Base-by-base conservation (phyloP, 2,888 invertebrate species). In the Pogonocherus hispidulus region DNA sequence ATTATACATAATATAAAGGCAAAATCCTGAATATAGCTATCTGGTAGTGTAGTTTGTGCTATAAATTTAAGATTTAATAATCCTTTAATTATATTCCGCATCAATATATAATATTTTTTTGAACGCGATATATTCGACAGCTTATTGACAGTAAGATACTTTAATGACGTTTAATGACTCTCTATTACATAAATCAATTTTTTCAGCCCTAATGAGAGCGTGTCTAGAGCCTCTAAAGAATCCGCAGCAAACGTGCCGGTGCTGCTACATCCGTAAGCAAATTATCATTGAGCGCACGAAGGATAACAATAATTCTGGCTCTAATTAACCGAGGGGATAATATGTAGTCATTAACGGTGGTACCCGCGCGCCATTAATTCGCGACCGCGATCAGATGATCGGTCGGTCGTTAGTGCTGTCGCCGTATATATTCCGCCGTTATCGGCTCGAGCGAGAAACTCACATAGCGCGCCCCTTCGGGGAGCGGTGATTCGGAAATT, bases 381-480 rank as follows among this genome's bases (percentile, higher is more conserved):
- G 68, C 57, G 66, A 62, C 63, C 66, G 62, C 72, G 72, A 77
- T 77, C 77, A 74, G 76, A 75, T 76, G 73, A 76, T 76, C 77
- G 72, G 75, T 70, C 72, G 70, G 74, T 76, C 77, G 77, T 77
- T 77, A 76, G 72, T 67, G 70, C 69, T 75, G 73, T 73, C 72
- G 68, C 66, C 73, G 67, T 76, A 74, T 76, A 74, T 73, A 76
- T 76, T 71, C 72, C 60, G 73, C 65, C 70, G 73, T 74, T 75
- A 76, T 75, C 75, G 69, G 67, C 56, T 52, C 63, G 3, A 16
- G 8, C 11, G 23, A 1, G 16, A n/a, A n/a, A n/a, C 55, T 35
- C 9, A 9, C 1, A 19, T 37, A 22, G 11, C 55, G 55, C n/a
- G n/a, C n/a, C 55, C 55, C 16, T 18, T 19, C 37, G 41, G 55